Base-by-base conservation (phyloP, 2,113 vertebrate genomes). In the Oplegnathus fasciatus region DNA sequence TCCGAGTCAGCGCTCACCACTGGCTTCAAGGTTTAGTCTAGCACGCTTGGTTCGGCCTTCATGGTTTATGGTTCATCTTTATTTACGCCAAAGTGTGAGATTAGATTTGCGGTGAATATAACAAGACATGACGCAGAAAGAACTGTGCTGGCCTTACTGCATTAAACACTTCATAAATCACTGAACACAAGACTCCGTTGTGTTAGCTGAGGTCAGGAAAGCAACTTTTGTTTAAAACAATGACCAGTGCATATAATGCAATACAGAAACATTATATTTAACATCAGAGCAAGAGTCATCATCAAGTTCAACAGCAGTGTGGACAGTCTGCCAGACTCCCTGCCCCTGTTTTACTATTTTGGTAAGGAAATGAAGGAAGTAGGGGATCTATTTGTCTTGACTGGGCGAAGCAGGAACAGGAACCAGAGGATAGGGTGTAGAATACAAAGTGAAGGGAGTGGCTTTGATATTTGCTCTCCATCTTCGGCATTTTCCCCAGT, bases 291-390 rank as follows among this genome's bases (percentile, higher is more conserved):
- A 46, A 22, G 28, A 84, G 52, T 69, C 10, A 37, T 52, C 61
- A 30, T 75, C 40, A 42, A 55, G 69, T 86, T 75, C 42, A 72
- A 26, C 85, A 73, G 74, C 40, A 34, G 57, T 24, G 44, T 60
- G 34, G 78, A 83, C 78, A 69, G 61, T 62, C 44, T 75, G 54
- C 65, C 70, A 81, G 74, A 83, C 75, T 20, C 82, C 20, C 66
- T 40, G 87, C 52, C 75, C 68, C 78, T 24, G 14, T 73, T 82
- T 76, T 50, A 75, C 62, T 89, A 68, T 86, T 89, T 86, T 73
- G 55, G 67, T 62, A 75, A 81, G 92, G 92, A 93, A 93, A 85
- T 87, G 71, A 87, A 88, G 87, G 88, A 90, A 91, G 86, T 68
- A 5, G 67, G 74, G 80, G 80, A 86, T 90, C 64, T 79, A 52